These are phyloP conservation scores for Drosophila pachea DNA, from an alignment of 1,140 invertebrate species.

Conservation along the genomic window DNA sequence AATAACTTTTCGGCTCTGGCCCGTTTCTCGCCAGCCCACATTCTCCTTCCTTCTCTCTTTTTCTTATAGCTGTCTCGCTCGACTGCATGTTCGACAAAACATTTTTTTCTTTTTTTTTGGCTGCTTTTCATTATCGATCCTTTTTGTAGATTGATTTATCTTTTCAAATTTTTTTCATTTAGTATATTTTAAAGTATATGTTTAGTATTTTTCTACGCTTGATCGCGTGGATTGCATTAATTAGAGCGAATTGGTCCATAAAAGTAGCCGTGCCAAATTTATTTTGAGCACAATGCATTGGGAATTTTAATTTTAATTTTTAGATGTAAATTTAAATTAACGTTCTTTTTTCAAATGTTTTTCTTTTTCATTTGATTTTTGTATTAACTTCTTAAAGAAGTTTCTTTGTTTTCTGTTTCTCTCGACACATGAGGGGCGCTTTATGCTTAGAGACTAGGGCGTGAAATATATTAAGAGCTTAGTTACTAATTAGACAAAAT, in stretches of 20 bases:
- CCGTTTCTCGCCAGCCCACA: background rate
- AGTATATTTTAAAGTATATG: slow-evolving; percentile 24
- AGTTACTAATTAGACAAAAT: slow-evolving; percentile 18
- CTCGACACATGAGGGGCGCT: slow-evolving; percentile 45
- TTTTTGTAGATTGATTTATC: slow-evolving; percentile 3
- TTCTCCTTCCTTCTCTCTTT: slow-evolving; percentile 1
- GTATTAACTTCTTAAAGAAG: slow-evolving; percentile 71
- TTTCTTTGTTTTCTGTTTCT: slow-evolving; percentile 34
- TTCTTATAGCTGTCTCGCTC: slow-evolving; percentile 6
- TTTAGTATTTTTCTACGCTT: slow-evolving; percentile 62
- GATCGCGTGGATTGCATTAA: slow-evolving; percentile 73
- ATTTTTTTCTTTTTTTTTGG: too few species aligned
- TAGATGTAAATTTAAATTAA: background rate
- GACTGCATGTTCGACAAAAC: slow-evolving; percentile 15
- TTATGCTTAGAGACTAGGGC: slow-evolving; percentile 37
- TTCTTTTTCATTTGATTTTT: background rate
- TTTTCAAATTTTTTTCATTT: slow-evolving; percentile 6
- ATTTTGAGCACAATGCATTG: slow-evolving; percentile 56
- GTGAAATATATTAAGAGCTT: slow-evolving; percentile 40
- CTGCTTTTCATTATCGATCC: slow-evolving; percentile 14
- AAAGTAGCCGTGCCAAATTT: slow-evolving; percentile 65
- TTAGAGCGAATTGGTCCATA: slow-evolving; percentile 78
- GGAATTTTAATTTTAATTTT: slow-evolving; percentile 53
- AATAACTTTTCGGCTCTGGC: slow-evolving; percentile 27
- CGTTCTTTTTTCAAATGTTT: slow-evolving; percentile 8